Conservation (phyloP, 1,140 invertebrate genomes). For the Papilio xuthus region DNA sequence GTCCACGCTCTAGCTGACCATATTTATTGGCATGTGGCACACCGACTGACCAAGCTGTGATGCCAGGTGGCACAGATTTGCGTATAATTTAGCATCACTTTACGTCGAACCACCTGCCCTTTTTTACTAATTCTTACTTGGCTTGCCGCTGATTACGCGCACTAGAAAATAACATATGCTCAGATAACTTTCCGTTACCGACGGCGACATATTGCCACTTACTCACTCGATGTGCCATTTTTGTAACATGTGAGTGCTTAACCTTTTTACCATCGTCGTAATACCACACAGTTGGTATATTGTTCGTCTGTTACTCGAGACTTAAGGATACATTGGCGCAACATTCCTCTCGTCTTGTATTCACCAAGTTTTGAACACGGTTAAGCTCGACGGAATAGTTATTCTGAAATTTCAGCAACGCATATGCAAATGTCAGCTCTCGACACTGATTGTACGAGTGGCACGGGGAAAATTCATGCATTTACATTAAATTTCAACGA, state of each 20-base stretch:
- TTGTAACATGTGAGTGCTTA: constrained; percentile 40
- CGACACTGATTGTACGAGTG: constrained; percentile 80
- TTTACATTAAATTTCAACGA: constrained; percentile 79
- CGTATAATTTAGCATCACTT: constrained; percentile 53
- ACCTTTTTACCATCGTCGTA: constrained; percentile 52
- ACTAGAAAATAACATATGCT: constrained; percentile 55
- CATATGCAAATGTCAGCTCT: constrained; percentile 80
- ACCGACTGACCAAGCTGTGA: constrained; percentile 48
- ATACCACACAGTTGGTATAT: constrained; percentile 53
- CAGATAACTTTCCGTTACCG: constrained; percentile 55
- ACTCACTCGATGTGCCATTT: constrained; percentile 46
- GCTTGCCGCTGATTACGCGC: constrained; percentile 56
- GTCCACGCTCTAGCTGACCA: constrained; percentile 2
- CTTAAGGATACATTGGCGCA: constrained; percentile 57
- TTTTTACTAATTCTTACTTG: constrained; percentile 55
- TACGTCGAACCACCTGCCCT: constrained; percentile 57
- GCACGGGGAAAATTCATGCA: constrained; percentile 78
- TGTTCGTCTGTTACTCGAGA: constrained; percentile 57
- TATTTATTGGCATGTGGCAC: constrained; percentile 61
- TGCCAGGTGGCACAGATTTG: constrained; percentile 55
- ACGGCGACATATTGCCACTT: constrained; percentile 51
- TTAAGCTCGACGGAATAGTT: constrained; percentile 73
- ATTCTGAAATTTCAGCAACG: constrained; percentile 76
- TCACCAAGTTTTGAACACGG: constrained; percentile 73
- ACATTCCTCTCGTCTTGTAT: constrained; percentile 61